These are phyloP conservation scores for Pseudopipra pipra DNA, from an alignment of 2,113 vertebrate genomes.

Conservation along the genomic window DNA sequence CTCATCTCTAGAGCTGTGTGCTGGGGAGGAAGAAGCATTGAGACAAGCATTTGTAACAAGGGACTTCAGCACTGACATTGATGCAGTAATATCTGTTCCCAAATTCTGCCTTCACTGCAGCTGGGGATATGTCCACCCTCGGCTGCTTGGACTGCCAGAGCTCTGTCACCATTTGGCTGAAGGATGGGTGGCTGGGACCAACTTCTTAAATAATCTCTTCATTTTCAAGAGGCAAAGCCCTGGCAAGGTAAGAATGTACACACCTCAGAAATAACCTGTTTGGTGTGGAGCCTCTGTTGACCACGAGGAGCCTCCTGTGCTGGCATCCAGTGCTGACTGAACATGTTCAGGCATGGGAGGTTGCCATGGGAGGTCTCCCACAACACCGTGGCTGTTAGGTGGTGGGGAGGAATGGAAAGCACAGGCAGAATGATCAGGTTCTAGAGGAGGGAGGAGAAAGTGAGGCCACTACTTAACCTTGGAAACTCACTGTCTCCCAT, in stretches of 20 bases:
- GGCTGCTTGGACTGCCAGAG: conserved; percentile 88
- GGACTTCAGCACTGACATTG: fast-evolving
- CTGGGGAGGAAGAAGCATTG: neutral
- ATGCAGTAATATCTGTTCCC: neutral
- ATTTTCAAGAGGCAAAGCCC: conserved; percentile 89
- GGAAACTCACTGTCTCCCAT: conserved; percentile 33
- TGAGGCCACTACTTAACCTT: neutral
- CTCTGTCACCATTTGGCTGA: conserved; percentile 91
- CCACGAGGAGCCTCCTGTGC: neutral
- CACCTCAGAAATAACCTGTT: neutral
- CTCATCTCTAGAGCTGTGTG: neutral
- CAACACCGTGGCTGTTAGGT: fast-evolving
- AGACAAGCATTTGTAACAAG: neutral
- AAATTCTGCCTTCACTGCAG: conserved; percentile 60
- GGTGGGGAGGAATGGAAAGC: neutral
- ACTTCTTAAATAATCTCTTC: conserved; percentile 77
- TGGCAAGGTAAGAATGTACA: conserved; percentile 84
- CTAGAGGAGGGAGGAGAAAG: neutral
- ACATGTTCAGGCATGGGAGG: neutral
- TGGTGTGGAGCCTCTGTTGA: neutral
- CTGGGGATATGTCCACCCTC: conserved; percentile 93
- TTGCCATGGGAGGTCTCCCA: neutral
- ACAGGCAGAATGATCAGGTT: neutral
- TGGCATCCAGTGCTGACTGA: neutral
- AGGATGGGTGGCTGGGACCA: conserved; percentile 83